These are phyloP conservation scores for Caenorhabditis sp. DNA, from an alignment of 2,888 invertebrate species.

Conservation along the genomic window DNA sequence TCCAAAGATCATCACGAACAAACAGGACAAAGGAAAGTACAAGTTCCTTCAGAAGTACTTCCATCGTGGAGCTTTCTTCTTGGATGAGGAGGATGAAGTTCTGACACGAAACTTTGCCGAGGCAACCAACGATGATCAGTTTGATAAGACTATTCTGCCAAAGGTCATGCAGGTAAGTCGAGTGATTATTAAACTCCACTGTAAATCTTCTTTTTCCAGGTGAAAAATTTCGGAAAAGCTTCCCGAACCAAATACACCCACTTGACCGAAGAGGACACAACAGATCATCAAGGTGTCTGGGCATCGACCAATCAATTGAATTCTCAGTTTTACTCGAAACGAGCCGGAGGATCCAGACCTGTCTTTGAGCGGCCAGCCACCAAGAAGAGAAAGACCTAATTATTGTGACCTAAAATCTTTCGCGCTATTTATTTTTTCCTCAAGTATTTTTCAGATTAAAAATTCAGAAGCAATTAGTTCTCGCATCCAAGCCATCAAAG, in stretches of 20 bases:
- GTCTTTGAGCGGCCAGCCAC: constrained; percentile 92
- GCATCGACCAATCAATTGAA: constrained; percentile 93
- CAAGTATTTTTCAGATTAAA: constrained; percentile 12
- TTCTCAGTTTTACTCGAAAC: constrained; percentile 91
- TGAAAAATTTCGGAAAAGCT: constrained; percentile 99
- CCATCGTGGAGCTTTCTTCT: constrained; percentile 98
- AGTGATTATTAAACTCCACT: not conserved
- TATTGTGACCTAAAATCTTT: not conserved
- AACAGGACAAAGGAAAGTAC: constrained; percentile 97
- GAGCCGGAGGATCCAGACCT: constrained; percentile 93
- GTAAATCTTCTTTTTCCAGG: constrained; percentile 86
- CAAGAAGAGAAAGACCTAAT: constrained; percentile 85
- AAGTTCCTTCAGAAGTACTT: constrained; percentile 99
- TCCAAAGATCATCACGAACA: constrained; percentile 95
- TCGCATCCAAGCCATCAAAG: constrained; percentile 23
- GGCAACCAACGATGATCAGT: constrained; percentile 98
- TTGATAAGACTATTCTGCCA: constrained; percentile 97
- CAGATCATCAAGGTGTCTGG: constrained; percentile 93
- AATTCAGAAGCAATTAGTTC: not conserved
- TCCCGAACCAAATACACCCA: constrained; percentile 99
- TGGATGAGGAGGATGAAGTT: constrained; percentile 86
- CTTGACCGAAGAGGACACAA: constrained; percentile 98
- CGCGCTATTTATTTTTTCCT: not conserved
- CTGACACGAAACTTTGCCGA: constrained; percentile 91
- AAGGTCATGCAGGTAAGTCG: constrained; percentile 94